phyloP scores from a whole-genome alignment of 2,888 invertebrate species.

The Tipula vernalis region DNA sequence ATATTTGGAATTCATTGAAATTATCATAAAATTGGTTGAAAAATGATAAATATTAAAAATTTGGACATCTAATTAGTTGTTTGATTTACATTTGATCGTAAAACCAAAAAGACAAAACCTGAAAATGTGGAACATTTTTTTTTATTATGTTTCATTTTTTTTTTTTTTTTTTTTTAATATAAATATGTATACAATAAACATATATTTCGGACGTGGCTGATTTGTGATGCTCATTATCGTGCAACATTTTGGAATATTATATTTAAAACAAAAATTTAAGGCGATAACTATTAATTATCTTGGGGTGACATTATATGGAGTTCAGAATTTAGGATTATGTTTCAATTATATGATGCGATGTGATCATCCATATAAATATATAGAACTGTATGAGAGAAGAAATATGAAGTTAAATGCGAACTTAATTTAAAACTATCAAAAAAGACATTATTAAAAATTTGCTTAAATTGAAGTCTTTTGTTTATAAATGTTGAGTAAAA shows the following conservation, averaged over 20 bases:
- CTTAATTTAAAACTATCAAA: too few relatives aligned
- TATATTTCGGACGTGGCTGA: not conserved
- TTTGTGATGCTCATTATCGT: not conserved
- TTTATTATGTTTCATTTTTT: not conserved
- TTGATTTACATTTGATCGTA: conserved; percentile 9
- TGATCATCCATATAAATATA: not conserved
- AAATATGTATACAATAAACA: not conserved
- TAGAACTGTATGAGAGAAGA: too few relatives aligned
- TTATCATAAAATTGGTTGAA: conserved; percentile 6
- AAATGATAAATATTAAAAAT: conserved; percentile 9
- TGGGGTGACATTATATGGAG: not conserved
- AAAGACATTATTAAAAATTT: too few relatives aligned
- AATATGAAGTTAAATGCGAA: too few relatives aligned
- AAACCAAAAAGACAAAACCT: not conserved
- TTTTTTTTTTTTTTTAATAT: not conserved
- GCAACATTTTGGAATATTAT: not conserved
- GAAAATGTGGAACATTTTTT: not conserved
- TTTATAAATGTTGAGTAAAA: too few relatives aligned
- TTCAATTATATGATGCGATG: not conserved
- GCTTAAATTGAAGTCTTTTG: too few relatives aligned
- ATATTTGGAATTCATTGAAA: not conserved
- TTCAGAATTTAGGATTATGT: not conserved
- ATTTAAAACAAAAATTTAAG: not conserved
- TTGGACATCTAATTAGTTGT: conserved; percentile 9
- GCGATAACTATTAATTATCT: not conserved